Evolutionary conservation across 2,888 invertebrate genomes (phyloP), one percentile per base, ranked within the genome.

Genomic region (Tupiocoris notatus): DNA sequence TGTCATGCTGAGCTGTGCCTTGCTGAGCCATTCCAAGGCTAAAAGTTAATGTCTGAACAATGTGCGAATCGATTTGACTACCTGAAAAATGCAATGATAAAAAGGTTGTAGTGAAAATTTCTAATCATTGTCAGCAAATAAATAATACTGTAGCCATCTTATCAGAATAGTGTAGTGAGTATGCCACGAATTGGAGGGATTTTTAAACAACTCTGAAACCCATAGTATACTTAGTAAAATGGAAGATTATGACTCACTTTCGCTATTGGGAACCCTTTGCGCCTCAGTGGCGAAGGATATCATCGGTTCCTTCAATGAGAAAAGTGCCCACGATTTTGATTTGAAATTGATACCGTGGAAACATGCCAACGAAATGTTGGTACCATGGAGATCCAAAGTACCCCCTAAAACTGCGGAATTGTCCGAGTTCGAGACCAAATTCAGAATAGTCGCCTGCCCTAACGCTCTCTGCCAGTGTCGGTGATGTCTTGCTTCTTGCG

Each of bases 301-400:
- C 82, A 92, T 92, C 0, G 96, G 96, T 82, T 97, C 95, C 83
- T 93, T 92, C 79, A 98, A 86, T 81, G 95, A 95, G 84, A 98
- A 98, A 79, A 98, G 84, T 3, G 96, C 97, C 97, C 98, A 98
- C 0, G 94, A 94, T 85, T 96, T 96, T 75, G 95, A 90, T 81
- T 96, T 95, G 84, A 98, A 96, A 85, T 97, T 97, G 83, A 95
- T 94, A 54, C 98, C 98, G 84, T 98, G 96, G 88, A 98, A 98
- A 84, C 98, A 98, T 1, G 96, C 97, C 79, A 98, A 86, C 3
- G 96, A 95, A 77, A 98, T 93, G 84, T 97, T 95, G 78, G 91
- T 92, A 57, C 93, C 93, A 85, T 93, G 91, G 80, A 96, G 85
- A 85, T 97, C 91, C 90, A 96, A 90, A 63, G 94, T 93, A 68